A percentile compares a stretch with the other conserved stretches of the same genome.
These are phyloP conservation scores for Chionoecetes opilio DNA, from an alignment of 1,140 invertebrate genomes.

Conservation along the genomic window DNA sequence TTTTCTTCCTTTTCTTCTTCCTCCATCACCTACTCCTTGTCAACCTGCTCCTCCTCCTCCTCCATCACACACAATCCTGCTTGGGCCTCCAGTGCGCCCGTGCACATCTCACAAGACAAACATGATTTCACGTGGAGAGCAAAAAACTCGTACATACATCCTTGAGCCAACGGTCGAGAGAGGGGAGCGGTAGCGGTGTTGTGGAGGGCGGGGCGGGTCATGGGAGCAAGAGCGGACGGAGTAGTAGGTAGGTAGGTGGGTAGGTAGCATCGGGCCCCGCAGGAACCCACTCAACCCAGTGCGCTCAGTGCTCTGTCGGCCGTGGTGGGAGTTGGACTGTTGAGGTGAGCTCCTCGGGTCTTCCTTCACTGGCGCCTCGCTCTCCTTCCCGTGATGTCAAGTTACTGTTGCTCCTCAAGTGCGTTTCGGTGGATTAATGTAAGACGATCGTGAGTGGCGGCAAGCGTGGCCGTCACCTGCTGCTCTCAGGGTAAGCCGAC, in stretches of 20 bases:
- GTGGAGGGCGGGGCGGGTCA: too few species aligned
- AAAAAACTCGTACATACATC: background rate
- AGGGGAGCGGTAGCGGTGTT: too few species aligned
- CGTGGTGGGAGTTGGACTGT: constrained; percentile 14
- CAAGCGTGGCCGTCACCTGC: too few species aligned
- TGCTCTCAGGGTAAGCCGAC: too few species aligned
- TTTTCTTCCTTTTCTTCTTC: too few species aligned
- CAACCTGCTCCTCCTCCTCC: constrained; percentile 6
- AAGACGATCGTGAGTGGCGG: too few species aligned
- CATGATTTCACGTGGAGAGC: background rate
- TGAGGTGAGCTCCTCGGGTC: background rate
- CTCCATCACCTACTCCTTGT: background rate
- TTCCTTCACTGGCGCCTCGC: background rate
- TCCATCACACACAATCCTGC: background rate
- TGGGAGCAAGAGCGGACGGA: too few species aligned
- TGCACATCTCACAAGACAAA: background rate
- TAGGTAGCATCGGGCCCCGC: background rate
- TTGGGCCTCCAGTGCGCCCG: background rate
- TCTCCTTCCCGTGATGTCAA: background rate
- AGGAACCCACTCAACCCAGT: background rate
- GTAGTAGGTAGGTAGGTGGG: too few species aligned
- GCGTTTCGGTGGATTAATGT: background rate
- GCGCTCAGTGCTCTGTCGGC: background rate
- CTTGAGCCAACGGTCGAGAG: too few species aligned
- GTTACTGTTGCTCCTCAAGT: background rate